Evolutionary conservation across 2,797 vertebrate species (phyloP).

Genomic region (Centropyge bicolor): DNA sequence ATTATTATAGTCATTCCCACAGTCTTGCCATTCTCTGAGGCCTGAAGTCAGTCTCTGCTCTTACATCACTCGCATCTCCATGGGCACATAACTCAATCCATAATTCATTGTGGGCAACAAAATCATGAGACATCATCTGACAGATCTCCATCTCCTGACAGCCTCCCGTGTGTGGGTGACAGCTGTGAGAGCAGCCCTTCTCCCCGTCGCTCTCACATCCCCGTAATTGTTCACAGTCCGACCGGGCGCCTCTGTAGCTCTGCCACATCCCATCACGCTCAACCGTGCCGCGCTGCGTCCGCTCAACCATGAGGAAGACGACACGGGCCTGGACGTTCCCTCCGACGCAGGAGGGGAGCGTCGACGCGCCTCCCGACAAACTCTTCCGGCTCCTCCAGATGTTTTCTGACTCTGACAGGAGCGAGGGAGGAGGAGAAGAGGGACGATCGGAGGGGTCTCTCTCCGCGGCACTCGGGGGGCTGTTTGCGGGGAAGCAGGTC

Average conservation of each 20-base stretch:
- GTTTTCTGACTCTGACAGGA: slow-evolving; percentile 73
- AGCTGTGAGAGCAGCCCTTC: slow-evolving; percentile 77
- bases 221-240: slow-evolving; percentile 78
- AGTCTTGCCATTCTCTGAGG: slow-evolving; percentile 23
- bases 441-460: slow-evolving; percentile 49
- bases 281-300: slow-evolving; percentile 32
- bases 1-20: slow-evolving; percentile 13
- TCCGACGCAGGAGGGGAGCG: slow-evolving; percentile 25
- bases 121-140: slow-evolving; percentile 74
- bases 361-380: slow-evolving; percentile 5
- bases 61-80: slow-evolving; percentile 55
- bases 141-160: slow-evolving; percentile 69
- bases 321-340: slow-evolving; percentile 62
- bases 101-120: slow-evolving; percentile 69
- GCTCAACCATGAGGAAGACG: slow-evolving; percentile 61
- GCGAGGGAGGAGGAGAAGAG: slow-evolving; percentile 18
- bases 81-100: slow-evolving; percentile 65
- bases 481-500: slow-evolving; percentile 66
- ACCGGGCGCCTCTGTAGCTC: slow-evolving; percentile 64
- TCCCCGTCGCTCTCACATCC: slow-evolving; percentile 72
- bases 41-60: slow-evolving; percentile 25
- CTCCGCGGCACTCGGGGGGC: slow-evolving; percentile 58
- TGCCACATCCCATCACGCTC: slow-evolving; percentile 81
- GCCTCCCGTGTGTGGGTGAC: slow-evolving; percentile 70
- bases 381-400: slow-evolving; percentile 60